Evolutionary conservation across 2,113 vertebrate species (phyloP), one percentile per base, ranked within the genome.

Genomic region (Laticauda laticaudata): DNA sequence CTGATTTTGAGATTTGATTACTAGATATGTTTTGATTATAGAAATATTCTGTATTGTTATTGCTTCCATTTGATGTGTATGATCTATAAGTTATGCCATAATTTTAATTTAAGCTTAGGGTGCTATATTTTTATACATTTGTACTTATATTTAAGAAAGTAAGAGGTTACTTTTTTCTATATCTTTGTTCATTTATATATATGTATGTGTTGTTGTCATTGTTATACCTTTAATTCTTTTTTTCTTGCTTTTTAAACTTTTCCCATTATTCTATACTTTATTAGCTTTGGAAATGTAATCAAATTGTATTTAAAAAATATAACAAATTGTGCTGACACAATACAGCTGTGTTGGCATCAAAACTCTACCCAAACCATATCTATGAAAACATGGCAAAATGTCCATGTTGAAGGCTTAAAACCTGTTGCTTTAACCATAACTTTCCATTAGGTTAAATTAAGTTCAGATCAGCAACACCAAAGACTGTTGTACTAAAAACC

Each of bases 401-500:
- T 86, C 93, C 94, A 91, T 4, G 0, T 69, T 93, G 92, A 92
- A 90, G 94, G 93, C 94, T 96, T 95, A 75, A 92, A 95, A 94
- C 14, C 90, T 92, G 21, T 9, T 81, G 92, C 56, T 92, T 94
- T 85, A 93, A 90, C 43, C 87, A 86, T 91, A 94, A 95, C 85
- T 29, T 45, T 92, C 34, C 59, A 93, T 94, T 95, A 95, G 91
- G 90, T 92, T 93, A 51, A 89, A 93, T 86, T 96, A 94, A 91
- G 86, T 95, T 85, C 85, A 91, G n/a, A 91, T 87, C 90, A 87
- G 24, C 95, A 51, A 93, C 96, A 96, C 96, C 94, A 89, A 91
- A 92, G 95, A 90, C 88, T 43, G 94, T 91, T 87, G 87, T 0
- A 95, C 96, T 96, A 97, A 0, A 95, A 97, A 97, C 96, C 23